Evolutionary conservation across 2,113 vertebrate species (phyloP), one percentile per base, ranked within the genome.

Genomic region (Oophaga pumilio): DNA sequence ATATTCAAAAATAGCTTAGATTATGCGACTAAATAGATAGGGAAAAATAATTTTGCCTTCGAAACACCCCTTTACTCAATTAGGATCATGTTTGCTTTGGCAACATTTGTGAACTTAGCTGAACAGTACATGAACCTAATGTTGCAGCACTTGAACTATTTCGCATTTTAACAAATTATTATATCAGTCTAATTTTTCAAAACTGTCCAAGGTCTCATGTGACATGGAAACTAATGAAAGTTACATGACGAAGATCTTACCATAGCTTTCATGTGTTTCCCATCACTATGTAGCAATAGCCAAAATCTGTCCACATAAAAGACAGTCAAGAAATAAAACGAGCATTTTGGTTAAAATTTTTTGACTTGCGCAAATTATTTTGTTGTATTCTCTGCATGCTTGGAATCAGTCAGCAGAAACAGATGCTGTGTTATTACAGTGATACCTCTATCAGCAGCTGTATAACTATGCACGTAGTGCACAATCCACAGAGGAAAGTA

Each of bases 401-500:
- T 2, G 8, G 28, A 18, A n/a, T 43, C 69, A 50, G 71, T 50
- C 59, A 22, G 11, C 18, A 60, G 53, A 73, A 60, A 53, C 79
- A 87, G 66, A 81, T 87, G 66, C 66, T 82, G 33, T 18, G 49
- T 76, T 64, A 60, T n/a, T 64, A 71, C 79, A 76, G 71, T 76
- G 66, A 76, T 53, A 87, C 60, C 69, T 76, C 62, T 73, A 56
- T 28, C 79, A 49, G 64, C 26, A 66, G 73, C 14, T 77, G 24
- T 62, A 78, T 24, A 77, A 64, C 59, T 62, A 86, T 22, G 69
- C 79, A 82, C 79, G 68, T 73, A 82, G 66, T 64, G 79, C 22
- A 81, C 59, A 87, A 87, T 87, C 82, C 80, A 83, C 86, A 82
- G 69, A 87, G 86, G 86, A 82, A 87, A 73, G 79, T 83, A 53